phyloP scores from a whole-genome alignment of 2,888 invertebrate species.

The Eucera pruinosa region DNA sequence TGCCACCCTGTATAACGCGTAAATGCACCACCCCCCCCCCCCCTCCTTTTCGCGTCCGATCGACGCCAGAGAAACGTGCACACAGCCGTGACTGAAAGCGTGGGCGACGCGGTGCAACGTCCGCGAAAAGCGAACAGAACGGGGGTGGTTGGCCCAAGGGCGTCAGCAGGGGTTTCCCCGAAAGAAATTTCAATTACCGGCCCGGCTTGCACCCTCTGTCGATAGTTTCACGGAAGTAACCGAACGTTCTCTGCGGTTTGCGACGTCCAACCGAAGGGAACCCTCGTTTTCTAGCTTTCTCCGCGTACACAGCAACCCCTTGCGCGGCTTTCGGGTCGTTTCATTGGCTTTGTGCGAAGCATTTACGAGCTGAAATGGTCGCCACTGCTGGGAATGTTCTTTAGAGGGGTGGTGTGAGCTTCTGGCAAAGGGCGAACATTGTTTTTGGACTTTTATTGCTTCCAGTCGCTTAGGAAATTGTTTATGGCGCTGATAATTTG shows the following conservation, averaged over 20 bases:
- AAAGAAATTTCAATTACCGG: slow-evolving; percentile 74
- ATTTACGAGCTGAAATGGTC: slow-evolving; percentile 13
- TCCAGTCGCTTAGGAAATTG: too few species aligned
- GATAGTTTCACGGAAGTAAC: slow-evolving; percentile 63
- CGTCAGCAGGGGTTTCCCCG: slow-evolving; percentile 61
- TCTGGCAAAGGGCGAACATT: background rate
- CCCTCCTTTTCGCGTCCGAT: slow-evolving; percentile 17
- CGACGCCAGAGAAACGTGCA: slow-evolving; percentile 35
- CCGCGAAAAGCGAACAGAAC: slow-evolving; percentile 58
- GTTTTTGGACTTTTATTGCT: background rate
- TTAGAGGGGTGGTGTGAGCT: background rate
- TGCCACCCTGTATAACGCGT: slow-evolving; percentile 6
- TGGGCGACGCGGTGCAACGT: slow-evolving; percentile 68
- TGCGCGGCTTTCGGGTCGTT: background rate
- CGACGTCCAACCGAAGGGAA: slow-evolving; percentile 39
- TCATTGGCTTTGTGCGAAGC: background rate
- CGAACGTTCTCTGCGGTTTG: slow-evolving; percentile 57
- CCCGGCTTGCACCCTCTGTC: slow-evolving; percentile 51
- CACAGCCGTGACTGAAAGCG: slow-evolving; percentile 29
- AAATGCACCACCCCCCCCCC: slow-evolving; percentile 22
- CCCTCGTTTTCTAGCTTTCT: slow-evolving; percentile 19
- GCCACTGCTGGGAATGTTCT: slow-evolving; percentile 9
- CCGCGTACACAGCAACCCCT: background rate
- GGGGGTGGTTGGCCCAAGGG: slow-evolving; percentile 48
- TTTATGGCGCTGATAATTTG: too few species aligned